phyloP scores from a whole-genome alignment of 2,113 vertebrate species.

The Brachypteracias leptosomus region DNA sequence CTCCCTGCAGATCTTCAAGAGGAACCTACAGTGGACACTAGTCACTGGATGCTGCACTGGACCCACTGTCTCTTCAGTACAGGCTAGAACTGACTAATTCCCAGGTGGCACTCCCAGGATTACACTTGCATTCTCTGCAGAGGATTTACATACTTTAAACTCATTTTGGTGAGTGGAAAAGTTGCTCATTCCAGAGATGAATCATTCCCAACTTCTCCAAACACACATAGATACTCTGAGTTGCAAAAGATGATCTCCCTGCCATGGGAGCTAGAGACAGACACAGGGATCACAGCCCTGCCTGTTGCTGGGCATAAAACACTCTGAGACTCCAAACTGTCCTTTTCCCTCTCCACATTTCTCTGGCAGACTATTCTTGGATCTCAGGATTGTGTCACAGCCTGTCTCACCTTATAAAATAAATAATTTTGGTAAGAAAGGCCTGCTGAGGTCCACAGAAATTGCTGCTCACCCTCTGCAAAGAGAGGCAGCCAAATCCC shows the following conservation, averaged over 20 bases:
- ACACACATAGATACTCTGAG: not conserved
- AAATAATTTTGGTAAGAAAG: not conserved
- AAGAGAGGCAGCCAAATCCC: conserved; percentile 4
- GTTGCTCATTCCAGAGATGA: not conserved
- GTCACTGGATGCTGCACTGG: not conserved
- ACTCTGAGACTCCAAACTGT: not conserved
- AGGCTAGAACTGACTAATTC: not conserved
- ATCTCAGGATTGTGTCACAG: not conserved
- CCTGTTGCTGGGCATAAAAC: not conserved
- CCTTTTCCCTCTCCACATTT: not conserved
- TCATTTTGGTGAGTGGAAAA: not conserved
- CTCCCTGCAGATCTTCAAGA: not conserved
- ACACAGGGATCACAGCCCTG: not conserved
- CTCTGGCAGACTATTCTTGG: not conserved
- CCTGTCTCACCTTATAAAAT: not conserved
- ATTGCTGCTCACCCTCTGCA: not conserved
- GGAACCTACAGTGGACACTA: not conserved
- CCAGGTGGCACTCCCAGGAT: not conserved
- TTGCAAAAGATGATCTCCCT: not conserved
- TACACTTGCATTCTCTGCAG: not conserved
- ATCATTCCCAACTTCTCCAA: not conserved
- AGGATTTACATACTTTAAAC: not conserved
- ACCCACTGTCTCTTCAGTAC: not conserved
- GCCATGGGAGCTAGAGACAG: not conserved
- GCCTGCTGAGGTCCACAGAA: not conserved